phyloP scores from a whole-genome alignment of 2,888 invertebrate genomes.

The Sericinus montela region DNA sequence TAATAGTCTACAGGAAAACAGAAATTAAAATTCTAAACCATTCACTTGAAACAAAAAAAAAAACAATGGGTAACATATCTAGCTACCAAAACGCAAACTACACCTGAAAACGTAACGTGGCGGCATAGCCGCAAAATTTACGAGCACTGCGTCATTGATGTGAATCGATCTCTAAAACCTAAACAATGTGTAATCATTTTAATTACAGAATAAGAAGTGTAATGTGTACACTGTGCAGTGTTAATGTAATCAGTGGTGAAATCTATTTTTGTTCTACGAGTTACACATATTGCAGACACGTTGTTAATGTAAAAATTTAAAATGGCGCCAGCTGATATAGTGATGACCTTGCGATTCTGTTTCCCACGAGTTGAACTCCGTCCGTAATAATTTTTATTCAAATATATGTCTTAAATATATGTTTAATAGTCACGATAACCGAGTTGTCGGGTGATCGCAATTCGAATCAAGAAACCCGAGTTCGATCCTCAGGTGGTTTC shows the following conservation, averaged over 20 bases:
- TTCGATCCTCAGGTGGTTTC: too few species aligned
- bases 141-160: neutral
- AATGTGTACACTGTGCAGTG: neutral
- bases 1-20: too few species aligned
- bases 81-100: too few species aligned
- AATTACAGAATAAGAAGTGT: neutral
- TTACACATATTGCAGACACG: neutral
- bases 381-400: neutral
- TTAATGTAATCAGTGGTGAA: slow-evolving; percentile 3
- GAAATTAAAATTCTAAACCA: too few species aligned
- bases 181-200: neutral
- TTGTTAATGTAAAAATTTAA: neutral
- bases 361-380: slow-evolving; percentile 8
- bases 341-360: slow-evolving; percentile 2
- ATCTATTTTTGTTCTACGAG: neutral
- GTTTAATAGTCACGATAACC: too few species aligned
- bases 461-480: too few species aligned
- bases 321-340: slow-evolving; percentile 3
- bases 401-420: too few species aligned
- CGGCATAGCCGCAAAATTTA: too few species aligned
- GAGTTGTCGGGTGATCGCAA: too few species aligned
- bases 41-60: too few species aligned
- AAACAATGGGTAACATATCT: too few species aligned
- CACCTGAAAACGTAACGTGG: too few species aligned
- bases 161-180: neutral